Evolutionary conservation across 2,888 invertebrate species (phyloP), one percentile per base, ranked within the genome.

Genomic region (Orthonevra nobilis): DNA sequence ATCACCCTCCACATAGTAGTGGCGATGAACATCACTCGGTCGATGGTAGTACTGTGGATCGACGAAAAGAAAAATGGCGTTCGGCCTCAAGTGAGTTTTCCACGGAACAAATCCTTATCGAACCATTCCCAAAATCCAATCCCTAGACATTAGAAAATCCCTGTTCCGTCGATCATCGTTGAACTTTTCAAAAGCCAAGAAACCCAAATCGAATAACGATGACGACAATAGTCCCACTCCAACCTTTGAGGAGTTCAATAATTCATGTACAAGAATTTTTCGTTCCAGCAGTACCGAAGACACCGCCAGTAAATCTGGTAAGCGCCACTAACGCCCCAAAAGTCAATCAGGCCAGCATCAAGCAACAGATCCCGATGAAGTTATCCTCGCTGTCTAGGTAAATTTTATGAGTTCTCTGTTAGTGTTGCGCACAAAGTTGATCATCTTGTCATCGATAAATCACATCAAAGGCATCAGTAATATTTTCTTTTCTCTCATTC

Each of bases 351-450:
- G 91, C 91, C 83, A 84, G 83, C 36, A 92, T 97, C 1, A 96
- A 95, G 85, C 97, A 97, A 85, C 97, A 97, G 88, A 89, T 97
- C 73, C 97, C 97, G 0, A 90, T 97, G 82, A 97, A 97, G 87
- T 90, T 97, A 40, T 96, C 96, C n/a, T 92, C 92, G 19, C 90
- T 88, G 9, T 87, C 84, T 42, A 85, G 84, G 85, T 85, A 81
- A 81, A 38, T 82, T 73, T 19, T 61, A 10, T 34, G 9, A 10
- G 60, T 58, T 68, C 32, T 68, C 44, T 32, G 32, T 56, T 46
- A 52, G 15, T 20, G 52, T 52, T 44, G 30, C 40, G 54, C 48
- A 36, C 73, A 28, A 12, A 36, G 32, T 69, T 50, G 86, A 86
- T 83, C 79, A 50, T 54, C 48, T 28, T 34, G 30, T 73, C 60